phyloP scores from a whole-genome alignment of 2,797 vertebrate species.

The Tadarida brasiliensis region DNA sequence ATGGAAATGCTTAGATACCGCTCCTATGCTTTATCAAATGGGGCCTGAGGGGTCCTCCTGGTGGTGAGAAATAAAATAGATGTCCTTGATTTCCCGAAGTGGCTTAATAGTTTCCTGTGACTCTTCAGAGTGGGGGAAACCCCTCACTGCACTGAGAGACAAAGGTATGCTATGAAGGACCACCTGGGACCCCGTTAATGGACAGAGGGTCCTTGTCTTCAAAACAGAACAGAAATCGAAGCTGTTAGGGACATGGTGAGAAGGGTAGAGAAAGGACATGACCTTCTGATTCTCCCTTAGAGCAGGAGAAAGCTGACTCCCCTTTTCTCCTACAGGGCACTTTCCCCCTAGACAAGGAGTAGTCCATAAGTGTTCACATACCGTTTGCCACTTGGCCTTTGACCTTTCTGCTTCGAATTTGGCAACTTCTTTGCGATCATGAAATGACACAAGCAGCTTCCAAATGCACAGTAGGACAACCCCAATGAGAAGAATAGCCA shows the following conservation, averaged over 20 bases:
- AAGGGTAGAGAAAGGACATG: neutral
- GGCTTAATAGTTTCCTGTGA: neutral
- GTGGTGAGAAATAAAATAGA: constrained; percentile 23
- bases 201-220: neutral
- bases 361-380: constrained; percentile 83
- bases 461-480: constrained; percentile 94
- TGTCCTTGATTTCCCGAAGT: neutral
- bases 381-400: constrained; percentile 97
- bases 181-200: neutral
- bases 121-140: neutral
- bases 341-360: neutral
- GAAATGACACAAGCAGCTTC: constrained; percentile 96
- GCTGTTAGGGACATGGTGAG: neutral
- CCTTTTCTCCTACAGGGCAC: neutral
- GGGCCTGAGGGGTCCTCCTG: neutral
- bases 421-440: constrained; percentile 97
- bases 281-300: neutral
- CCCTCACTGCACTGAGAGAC: neutral
- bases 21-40: constrained; percentile 14
- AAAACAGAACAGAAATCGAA: constrained; percentile 32
- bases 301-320: neutral
- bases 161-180: neutral
- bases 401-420: constrained; percentile 97
- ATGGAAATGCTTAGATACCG: constrained; percentile 9
- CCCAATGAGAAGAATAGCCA: constrained; percentile 95